Conservation (phyloP, 2,797 vertebrate genomes). For the Apogon hyalosoma region DNA sequence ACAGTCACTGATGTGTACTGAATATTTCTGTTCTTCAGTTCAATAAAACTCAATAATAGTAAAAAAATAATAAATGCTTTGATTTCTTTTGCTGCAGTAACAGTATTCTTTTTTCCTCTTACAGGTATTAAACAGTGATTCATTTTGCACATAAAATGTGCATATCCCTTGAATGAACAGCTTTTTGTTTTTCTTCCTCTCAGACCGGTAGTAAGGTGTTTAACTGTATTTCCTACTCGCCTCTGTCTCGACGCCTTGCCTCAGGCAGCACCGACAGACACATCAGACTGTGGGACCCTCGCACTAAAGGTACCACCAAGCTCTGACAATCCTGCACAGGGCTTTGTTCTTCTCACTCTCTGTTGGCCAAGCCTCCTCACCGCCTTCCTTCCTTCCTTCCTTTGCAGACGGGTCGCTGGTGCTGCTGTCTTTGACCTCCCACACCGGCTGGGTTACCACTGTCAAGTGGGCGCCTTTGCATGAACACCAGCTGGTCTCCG, state of each 20-base stretch:
- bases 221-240: constrained; percentile 94
- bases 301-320: constrained; percentile 88
- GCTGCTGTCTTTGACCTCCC: constrained; percentile 93
- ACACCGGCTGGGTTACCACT: constrained; percentile 95
- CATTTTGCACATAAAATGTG: too few species aligned
- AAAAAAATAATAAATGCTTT: too few species aligned
- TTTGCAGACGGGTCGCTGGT: constrained; percentile 93
- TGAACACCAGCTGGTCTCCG: constrained; percentile 94
- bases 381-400: neutral
- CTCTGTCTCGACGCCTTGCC: constrained; percentile 91
- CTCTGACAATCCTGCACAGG: rapidly evolving
- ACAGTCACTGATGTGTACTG: too few species aligned
- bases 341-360: neutral
- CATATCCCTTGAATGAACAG: neutral
- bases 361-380: neutral
- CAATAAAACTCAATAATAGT: too few species aligned
- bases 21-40: too few species aligned
- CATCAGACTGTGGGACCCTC: constrained; percentile 95
- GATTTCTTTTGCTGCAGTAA: too few species aligned
- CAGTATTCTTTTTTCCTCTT: too few species aligned
- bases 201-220: constrained; percentile 97
- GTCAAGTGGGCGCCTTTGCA: constrained; percentile 95
- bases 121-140: too few species aligned
- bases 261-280: constrained; percentile 96
- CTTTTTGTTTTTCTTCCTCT: neutral